phyloP scores from a whole-genome alignment of 1,140 invertebrate species.

The Drosophila trapezifrons region DNA sequence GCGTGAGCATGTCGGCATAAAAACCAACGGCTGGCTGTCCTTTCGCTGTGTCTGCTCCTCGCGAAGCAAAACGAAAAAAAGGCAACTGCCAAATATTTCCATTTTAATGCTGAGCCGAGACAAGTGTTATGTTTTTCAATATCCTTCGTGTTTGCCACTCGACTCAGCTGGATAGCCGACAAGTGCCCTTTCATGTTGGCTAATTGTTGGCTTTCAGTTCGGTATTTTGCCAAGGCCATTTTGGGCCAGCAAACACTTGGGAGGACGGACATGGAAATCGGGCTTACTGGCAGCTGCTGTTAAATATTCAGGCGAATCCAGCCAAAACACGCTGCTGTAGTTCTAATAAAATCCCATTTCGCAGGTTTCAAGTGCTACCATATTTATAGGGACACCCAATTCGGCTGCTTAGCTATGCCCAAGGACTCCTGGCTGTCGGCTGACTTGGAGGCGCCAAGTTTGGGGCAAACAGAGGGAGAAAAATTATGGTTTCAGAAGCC shows the following conservation, averaged over 20 bases:
- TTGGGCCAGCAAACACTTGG: background rate
- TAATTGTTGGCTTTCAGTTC: conserved; percentile 30
- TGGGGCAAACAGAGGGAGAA: too few species aligned
- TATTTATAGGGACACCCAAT: conserved; percentile 33
- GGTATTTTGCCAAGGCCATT: conserved; percentile 3
- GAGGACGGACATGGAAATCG: background rate
- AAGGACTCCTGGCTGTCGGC: conserved; percentile 7
- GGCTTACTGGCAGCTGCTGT: background rate
- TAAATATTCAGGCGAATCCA: conserved; percentile 8
- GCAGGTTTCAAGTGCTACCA: conserved; percentile 6
- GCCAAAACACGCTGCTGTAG: background rate
- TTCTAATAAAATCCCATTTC: conserved; percentile 6
- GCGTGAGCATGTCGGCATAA: conserved; percentile 76
- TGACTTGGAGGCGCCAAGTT: background rate
- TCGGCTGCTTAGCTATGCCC: conserved; percentile 30
- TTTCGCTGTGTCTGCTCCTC: background rate
- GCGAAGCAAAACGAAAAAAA: background rate
- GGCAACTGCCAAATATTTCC: conserved; percentile 41
- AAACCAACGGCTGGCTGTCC: conserved; percentile 57
- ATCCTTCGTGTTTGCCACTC: conserved; percentile 15
- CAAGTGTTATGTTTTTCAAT: conserved; percentile 50
- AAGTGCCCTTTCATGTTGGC: conserved; percentile 8
- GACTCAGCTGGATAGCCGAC: conserved; percentile 1
- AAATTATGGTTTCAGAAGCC: background rate
- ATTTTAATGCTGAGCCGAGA: conserved; percentile 45